Conservation (phyloP, 1,140 invertebrate species). For the Cyclargus thomasi region DNA sequence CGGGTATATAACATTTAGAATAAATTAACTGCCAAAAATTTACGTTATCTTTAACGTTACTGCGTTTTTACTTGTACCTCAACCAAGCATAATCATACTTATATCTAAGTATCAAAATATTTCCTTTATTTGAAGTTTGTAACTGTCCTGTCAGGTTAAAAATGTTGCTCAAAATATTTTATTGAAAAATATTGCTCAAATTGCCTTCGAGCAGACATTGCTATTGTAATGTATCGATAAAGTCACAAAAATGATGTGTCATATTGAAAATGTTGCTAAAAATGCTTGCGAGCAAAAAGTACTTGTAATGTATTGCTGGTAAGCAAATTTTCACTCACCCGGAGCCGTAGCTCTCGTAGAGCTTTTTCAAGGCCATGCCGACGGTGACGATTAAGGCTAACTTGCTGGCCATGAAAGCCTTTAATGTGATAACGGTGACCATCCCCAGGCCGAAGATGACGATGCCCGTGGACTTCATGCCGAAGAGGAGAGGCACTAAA, state of each 20-base stretch:
- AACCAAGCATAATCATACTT: constrained; percentile 2
- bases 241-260: too few species aligned
- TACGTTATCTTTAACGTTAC: not conserved
- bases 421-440: constrained; percentile 77
- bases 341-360: constrained; percentile 71
- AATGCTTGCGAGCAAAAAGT: too few species aligned
- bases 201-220: too few species aligned
- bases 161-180: too few species aligned
- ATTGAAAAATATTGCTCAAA: too few species aligned
- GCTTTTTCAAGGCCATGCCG: constrained; percentile 76
- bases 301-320: too few species aligned
- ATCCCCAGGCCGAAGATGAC: constrained; percentile 76
- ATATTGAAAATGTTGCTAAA: not conserved
- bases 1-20: too few species aligned
- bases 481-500: constrained; percentile 77
- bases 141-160: too few species aligned
- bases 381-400: constrained; percentile 77
- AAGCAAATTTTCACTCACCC: constrained; percentile 36
- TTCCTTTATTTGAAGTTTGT: too few species aligned
- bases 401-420: constrained; percentile 79
- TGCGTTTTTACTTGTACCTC: not conserved
- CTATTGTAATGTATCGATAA: too few species aligned
- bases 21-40: not conserved
- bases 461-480: constrained; percentile 78
- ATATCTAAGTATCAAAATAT: too few species aligned